These are phyloP conservation scores for Bellardia pandia DNA, from an alignment of 2,888 invertebrate species.

Conservation along the genomic window DNA sequence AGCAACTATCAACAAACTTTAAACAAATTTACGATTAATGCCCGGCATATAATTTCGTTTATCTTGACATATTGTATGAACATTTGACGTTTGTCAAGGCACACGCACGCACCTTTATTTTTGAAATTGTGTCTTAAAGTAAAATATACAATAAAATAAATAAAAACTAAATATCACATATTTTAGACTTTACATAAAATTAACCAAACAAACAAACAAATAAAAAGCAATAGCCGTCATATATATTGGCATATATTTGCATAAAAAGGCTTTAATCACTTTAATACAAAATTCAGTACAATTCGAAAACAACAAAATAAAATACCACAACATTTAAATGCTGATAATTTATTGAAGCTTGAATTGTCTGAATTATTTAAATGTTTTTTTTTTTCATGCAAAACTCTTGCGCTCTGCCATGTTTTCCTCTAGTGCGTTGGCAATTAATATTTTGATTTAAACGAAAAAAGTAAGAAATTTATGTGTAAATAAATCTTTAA, in stretches of 20 bases:
- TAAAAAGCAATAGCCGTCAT: slow-evolving; percentile 2
- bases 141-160: slow-evolving; percentile 36
- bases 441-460: slow-evolving; percentile 24
- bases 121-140: background rate
- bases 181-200: slow-evolving; percentile 65
- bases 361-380: slow-evolving; percentile 21
- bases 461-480: slow-evolving; percentile 18
- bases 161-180: slow-evolving; percentile 66
- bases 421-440: slow-evolving; percentile 46
- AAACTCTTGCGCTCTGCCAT: slow-evolving; percentile 14
- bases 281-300: slow-evolving; percentile 23
- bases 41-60: slow-evolving; percentile 63
- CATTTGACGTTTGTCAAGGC: slow-evolving; percentile 72
- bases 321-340: slow-evolving; percentile 7
- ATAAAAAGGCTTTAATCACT: slow-evolving; percentile 67
- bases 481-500: slow-evolving; percentile 43
- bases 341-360: slow-evolving; percentile 60
- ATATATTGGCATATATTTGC: slow-evolving; percentile 68
- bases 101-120: slow-evolving; percentile 69
- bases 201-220: slow-evolving; percentile 18
- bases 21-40: slow-evolving; percentile 62
- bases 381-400: slow-evolving; percentile 6
- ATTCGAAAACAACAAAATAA: background rate
- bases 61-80: slow-evolving; percentile 72
- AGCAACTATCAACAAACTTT: slow-evolving; percentile 39